Base-by-base conservation (phyloP, 2,113 vertebrate genomes). In the Acanthisitta chloris region DNA sequence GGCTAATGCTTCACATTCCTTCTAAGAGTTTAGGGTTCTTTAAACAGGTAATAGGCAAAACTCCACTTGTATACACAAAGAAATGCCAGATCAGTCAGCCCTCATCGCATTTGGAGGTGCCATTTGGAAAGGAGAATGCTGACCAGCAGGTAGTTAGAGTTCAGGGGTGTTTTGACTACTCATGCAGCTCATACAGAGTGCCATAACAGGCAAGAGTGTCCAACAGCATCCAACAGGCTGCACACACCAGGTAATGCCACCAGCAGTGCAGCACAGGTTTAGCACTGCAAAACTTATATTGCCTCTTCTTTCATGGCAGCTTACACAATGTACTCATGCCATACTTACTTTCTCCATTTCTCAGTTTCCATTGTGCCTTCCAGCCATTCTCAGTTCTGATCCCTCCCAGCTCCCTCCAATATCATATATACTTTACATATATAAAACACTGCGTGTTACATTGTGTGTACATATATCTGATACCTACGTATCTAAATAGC, bases 1-100 rank as follows among this genome's bases (percentile, higher is more conserved):
- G 94, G 94, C 93, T 96, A 91, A 95, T 96, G 70, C 81, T 90
- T 96, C 78, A 82, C 95, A 97, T 97, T 96, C 96, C 67, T 95
- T 82, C 29, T 11, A 33, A 66, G 59, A 81, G 42, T 24, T 0
- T 70, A 64, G 43, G 59, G 70, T 95, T 74, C 61, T 69, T 90
- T 77, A 65, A 82, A 72, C 16, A 73, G 46, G 26, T 40, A 83
- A 83, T 34, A 51, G 51, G 40, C 61, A 92, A 70, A 94, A 69
- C 31, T 54, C 45, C 28, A 24, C 48, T 51, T 4, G 1, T 21
- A 5, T 25, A 57, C 28, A 76, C 36, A 65, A 84, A 85, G 55
- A 52, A 65, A 16, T 42, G n/a, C 54, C 17, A 8, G 31, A 57
- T 58, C 55, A 66, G 29, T 43, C 76, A 38, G 49, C 10, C 34